Base-by-base conservation (phyloP, 2,113 vertebrate genomes). In the Oriolus oriolus region DNA sequence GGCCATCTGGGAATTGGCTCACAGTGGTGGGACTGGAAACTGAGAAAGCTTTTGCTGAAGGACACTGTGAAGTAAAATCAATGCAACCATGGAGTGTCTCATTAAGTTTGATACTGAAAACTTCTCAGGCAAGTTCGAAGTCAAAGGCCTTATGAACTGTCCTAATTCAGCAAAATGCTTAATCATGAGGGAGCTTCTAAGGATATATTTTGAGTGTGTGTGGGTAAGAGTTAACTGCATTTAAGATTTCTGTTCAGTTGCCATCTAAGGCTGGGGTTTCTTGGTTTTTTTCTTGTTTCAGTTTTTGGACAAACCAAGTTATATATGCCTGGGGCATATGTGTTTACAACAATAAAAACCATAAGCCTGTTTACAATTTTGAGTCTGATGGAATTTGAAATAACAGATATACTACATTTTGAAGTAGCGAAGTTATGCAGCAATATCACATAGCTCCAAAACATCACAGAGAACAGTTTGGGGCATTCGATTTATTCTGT, bases 331-430 rank as follows among this genome's bases (percentile, higher is more conserved):
- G 77, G 19, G 59, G 83, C 83, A 20, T 78, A 68, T n/a, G 33
- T 65, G 68, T 95, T 96, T 92, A 57, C 47, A 80, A 41, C 60
- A 92, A 73, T 91, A 90, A 89, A 91, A 78, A 12, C 18, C 75
- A 27, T 56, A 61, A 84, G 28, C 47, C 74, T 83, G 53, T 90
- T 90, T 93, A 89, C 70, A 86, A 10, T 92, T 85, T 70, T 80
- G 85, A 91, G 71, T 66, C 71, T 92, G 71, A 65, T n/a, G 30
- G 75, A 80, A 93, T 82, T 73, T 86, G 61, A 90, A 96, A 84
- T 49, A 92, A 69, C 35, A 88, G 49, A 52, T 91, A 60, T 56
- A 31, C 26, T 88, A 37, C 52, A 57, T 78, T 93, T 85, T 81
- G 73, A 94, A 91, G 85, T 54, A 64, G 70, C 50, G 75, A 56